Evolutionary conservation across 2,888 invertebrate species (phyloP).

Genomic region (Tetranychus piercei): DNA sequence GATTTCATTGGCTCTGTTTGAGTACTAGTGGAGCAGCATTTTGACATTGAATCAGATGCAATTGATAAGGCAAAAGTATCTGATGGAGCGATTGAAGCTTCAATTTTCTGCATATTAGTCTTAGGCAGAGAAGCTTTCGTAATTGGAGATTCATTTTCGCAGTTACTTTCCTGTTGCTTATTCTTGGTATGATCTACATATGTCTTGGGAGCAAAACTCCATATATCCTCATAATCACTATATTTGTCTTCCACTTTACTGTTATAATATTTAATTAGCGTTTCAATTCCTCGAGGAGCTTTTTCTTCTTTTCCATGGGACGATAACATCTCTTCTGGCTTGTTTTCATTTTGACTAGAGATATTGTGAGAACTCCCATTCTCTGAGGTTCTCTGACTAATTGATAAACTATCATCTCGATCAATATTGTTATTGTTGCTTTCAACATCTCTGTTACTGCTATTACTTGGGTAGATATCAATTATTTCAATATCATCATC

Average conservation of each 20-base stretch:
- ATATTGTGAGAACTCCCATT: background rate
- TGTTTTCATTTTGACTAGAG: slow-evolving; percentile 13
- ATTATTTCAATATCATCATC: background rate
- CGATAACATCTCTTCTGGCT: slow-evolving; percentile 3
- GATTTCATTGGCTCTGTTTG: background rate
- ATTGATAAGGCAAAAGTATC: background rate
- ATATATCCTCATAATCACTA: slow-evolving; percentile 85
- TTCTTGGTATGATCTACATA: background rate
- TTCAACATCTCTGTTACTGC: background rate
- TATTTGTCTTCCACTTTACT: slow-evolving; percentile 75
- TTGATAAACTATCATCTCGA: background rate
- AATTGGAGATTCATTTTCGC: background rate
- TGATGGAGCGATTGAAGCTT: background rate
- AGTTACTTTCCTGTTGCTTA: background rate
- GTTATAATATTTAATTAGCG: slow-evolving; percentile 39
- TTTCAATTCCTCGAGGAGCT: slow-evolving; percentile 11
- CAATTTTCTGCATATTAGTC: background rate
- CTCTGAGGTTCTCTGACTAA: slow-evolving; percentile 3
- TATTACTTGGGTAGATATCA: background rate
- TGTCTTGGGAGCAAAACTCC: slow-evolving; percentile 39
- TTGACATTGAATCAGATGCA: background rate
- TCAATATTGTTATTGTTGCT: background rate
- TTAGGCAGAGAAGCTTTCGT: background rate
- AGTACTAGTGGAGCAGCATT: background rate
- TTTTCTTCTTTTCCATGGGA: background rate